Conservation (phyloP, 1,140 invertebrate species). For the Penaeus japonicus region DNA sequence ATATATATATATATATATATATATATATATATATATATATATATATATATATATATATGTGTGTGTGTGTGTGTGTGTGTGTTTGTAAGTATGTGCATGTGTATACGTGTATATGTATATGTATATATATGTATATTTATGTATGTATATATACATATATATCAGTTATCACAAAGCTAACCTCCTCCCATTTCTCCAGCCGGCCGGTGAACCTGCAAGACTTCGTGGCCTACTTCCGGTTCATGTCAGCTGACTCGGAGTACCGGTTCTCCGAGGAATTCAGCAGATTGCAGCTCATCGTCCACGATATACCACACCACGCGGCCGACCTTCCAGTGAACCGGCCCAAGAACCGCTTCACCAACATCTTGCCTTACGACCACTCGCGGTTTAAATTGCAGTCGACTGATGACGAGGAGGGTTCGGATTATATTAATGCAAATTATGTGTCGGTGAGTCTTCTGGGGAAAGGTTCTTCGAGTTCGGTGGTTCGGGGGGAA, state of each 20-base stretch:
- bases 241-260: constrained; percentile 97
- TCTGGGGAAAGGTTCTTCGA: too few species aligned
- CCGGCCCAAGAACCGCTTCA: constrained; percentile 97
- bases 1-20: too few species aligned
- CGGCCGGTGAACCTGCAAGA: constrained; percentile 88
- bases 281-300: constrained; percentile 94
- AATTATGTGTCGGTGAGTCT: constrained; percentile 87
- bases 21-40: too few species aligned
- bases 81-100: too few species aligned
- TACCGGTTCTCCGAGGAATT: constrained; percentile 98
- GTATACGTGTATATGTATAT: too few species aligned
- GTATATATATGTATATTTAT: too few species aligned
- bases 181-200: constrained; percentile 64
- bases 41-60: too few species aligned
- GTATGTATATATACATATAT: too few species aligned
- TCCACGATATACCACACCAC: constrained; percentile 83
- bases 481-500: too few species aligned
- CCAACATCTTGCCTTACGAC: constrained; percentile 98
- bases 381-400: constrained; percentile 94
- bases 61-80: too few species aligned
- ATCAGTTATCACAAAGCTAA: constrained; percentile 27
- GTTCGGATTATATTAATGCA: constrained; percentile 96
- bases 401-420: constrained; percentile 95
- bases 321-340: constrained; percentile 96
- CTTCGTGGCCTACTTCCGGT: constrained; percentile 91